Evolutionary conservation across 2,113 vertebrate species (phyloP).

Genomic region (Cercopithecus mona): DNA sequence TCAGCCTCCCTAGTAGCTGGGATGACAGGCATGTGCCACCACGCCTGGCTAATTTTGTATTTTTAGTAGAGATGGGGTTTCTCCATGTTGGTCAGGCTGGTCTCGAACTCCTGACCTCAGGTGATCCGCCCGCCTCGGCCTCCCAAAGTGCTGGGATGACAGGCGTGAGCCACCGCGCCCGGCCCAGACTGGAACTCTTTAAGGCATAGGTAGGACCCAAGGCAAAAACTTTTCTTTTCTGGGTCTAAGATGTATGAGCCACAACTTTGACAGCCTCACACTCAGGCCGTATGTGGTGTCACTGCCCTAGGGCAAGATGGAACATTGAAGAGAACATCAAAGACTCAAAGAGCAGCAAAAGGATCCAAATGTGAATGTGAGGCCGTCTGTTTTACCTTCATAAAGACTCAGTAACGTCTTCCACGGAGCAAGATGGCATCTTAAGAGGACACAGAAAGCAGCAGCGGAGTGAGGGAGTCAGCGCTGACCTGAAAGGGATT

Average conservation of each 20-base stretch:
- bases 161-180: no score
- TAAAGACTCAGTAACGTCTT: background rate
- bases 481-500: background rate
- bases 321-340: background rate
- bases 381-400: background rate
- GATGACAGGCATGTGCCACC: no score
- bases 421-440: no score
- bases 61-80: no score
- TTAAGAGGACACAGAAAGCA: background rate
- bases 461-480: background rate
- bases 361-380: background rate
- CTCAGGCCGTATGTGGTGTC: background rate
- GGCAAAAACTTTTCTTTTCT: background rate
- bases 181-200: background rate
- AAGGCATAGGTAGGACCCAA: background rate
- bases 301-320: background rate
- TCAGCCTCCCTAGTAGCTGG: no score
- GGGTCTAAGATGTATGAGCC: background rate
- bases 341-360: background rate
- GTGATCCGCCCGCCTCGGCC: no score
- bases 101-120: no score
- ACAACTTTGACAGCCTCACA: background rate
- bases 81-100: no score
- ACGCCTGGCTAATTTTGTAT: no score
- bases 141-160: no score